Evolutionary conservation across 1,140 invertebrate genomes (phyloP).

Genomic region (Drosophila tani): DNA sequence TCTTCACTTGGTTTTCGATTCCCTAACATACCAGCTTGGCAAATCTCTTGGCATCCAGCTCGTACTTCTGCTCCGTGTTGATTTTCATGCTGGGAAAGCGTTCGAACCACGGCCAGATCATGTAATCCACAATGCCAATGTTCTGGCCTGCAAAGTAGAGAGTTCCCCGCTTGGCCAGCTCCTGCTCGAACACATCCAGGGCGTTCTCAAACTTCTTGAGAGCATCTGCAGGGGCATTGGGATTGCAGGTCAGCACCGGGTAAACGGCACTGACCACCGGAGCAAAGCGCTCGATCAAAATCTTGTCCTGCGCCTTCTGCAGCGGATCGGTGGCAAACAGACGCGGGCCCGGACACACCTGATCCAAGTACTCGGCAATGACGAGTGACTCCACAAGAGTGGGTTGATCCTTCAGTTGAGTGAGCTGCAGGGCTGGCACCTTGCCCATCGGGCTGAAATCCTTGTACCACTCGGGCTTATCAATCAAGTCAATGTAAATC

Average conservation of each 20-base stretch:
- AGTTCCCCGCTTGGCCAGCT: conserved; percentile 86
- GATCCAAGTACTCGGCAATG: conserved; percentile 94
- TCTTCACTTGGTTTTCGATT: background rate
- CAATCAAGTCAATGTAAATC: conserved; percentile 92
- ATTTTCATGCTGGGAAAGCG: conserved; percentile 84
- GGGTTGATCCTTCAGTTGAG: conserved; percentile 86
- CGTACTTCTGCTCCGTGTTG: conserved; percentile 55
- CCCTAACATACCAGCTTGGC: conserved; percentile 29
- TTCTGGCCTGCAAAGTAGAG: conserved; percentile 89
- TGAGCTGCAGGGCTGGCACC: conserved; percentile 92
- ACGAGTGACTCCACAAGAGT: conserved; percentile 92
- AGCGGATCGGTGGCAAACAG: conserved; percentile 90
- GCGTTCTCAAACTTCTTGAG: conserved; percentile 84
- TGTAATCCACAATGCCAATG: conserved; percentile 93
- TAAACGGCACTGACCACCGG: conserved; percentile 63
- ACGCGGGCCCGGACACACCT: conserved; percentile 88
- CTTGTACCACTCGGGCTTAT: conserved; percentile 93
- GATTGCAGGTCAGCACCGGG: conserved; percentile 61
- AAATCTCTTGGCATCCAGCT: conserved; percentile 78
- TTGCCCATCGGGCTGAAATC: conserved; percentile 89
- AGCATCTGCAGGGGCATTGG: conserved; percentile 57
- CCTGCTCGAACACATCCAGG: conserved; percentile 89
- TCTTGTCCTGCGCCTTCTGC: conserved; percentile 91
- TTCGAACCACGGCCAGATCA: conserved; percentile 96
- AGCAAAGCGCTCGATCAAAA: conserved; percentile 90